Evolutionary conservation across 2,888 invertebrate genomes (phyloP), one percentile per base, ranked within the genome.

Genomic region (Mythimna vitellina): DNA sequence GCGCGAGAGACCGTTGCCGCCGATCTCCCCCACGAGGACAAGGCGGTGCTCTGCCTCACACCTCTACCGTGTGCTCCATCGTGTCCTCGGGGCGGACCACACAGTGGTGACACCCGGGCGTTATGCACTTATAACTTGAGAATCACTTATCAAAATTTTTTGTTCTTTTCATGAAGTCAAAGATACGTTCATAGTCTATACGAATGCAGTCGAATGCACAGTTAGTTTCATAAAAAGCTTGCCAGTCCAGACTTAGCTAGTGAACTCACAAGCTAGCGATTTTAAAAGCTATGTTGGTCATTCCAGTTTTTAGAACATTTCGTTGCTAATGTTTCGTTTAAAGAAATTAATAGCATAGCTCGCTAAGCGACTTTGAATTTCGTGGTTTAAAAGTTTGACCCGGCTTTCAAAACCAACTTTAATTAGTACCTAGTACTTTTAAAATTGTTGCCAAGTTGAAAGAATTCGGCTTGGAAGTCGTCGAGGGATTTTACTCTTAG

Each of bases 401-500:
- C 25, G 25, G 14, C 66, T 74, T 66, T 35, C 22, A 58, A n/a
- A 35, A 1, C 58, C 12, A 46, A 22, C 10, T 73, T 74, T 66
- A 74, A 73, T 73, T 66, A 73, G 75, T 38, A 42, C 42, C 5
- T 42, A 49, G 35, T 53, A 46, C 67, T 74, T 73, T 73, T 60
- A 73, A 67, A 73, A 67, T 75, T 67, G 46, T 73, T 74, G 25
- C 51, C 32, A 73, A 74, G 66, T 66, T 54, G 8, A 22, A 67
- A 73, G 53, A 67, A 75, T 60, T 60, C 10, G 3, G 29, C 29
- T 29, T 65, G 20, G 25, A 53, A 53, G 53, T 60, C 60, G 38
- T 38, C 22, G 38, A 22, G 60, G 60, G 60, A 38, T 22, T 20
- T 56, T 32, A 38, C 46, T 35, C 35, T 35, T 53, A 35, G 58